These are phyloP conservation scores for Sebastes hubbsi DNA, from an alignment of 2,797 vertebrate genomes.

Conservation along the genomic window DNA sequence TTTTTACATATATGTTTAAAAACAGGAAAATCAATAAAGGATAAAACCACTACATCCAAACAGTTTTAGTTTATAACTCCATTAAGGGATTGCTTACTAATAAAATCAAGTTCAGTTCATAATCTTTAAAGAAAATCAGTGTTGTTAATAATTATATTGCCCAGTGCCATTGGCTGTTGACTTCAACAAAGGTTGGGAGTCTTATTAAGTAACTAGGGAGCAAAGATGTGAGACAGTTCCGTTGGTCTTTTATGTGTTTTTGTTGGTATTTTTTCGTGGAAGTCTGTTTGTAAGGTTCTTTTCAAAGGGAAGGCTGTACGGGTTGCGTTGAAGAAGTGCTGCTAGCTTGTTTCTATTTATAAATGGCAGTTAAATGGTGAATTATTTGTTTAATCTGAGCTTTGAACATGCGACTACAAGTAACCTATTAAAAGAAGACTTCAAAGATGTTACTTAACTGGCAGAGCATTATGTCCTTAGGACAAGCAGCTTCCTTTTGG, in stretches of 20 bases:
- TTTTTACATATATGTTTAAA: not conserved
- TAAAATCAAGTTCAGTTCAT: constrained; percentile 7
- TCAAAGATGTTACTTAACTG: not conserved
- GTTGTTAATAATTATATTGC: constrained; percentile 4
- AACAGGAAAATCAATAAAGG: not conserved
- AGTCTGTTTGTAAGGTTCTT: not conserved
- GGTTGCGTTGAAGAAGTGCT: constrained; percentile 21
- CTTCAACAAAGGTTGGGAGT: not conserved
- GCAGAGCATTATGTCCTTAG: not conserved
- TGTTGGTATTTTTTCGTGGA: not conserved
- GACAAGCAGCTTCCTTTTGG: not conserved
- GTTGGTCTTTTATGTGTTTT: not conserved
- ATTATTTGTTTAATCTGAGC: constrained; percentile 36
- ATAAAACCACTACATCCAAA: not conserved
- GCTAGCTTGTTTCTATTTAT: constrained; percentile 50
- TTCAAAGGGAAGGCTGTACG: constrained; percentile 25
- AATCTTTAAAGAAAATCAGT: not conserved
- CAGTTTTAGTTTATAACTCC: not conserved
- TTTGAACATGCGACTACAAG: not conserved
- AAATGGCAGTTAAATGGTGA: not conserved
- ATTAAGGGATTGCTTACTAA: constrained; percentile 12
- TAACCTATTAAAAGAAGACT: constrained; percentile 6
- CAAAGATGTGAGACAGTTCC: not conserved
- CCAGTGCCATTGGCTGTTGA: not conserved
- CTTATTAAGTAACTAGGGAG: too few relatives aligned